Conservation (phyloP, 2,888 invertebrate genomes). For the Alcis repandata region DNA sequence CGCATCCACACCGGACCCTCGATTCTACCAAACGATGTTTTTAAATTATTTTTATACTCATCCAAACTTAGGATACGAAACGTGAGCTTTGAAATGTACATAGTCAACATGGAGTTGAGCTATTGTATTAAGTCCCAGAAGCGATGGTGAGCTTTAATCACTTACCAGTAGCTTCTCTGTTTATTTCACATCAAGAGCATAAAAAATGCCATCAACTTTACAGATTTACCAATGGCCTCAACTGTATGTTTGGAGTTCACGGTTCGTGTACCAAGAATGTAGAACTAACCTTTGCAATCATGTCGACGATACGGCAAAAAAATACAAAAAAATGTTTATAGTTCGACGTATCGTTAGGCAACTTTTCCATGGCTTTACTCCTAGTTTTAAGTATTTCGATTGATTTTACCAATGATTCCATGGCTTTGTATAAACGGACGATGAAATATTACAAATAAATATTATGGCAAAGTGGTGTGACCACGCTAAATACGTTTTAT, state of each 20-base stretch:
- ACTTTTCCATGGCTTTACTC: constrained; percentile 17
- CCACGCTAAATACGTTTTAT: constrained; percentile 15
- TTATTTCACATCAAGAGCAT: too few species aligned
- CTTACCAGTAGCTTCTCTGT: too few species aligned
- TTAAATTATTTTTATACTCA: constrained; percentile 15
- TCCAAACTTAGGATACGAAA: background rate
- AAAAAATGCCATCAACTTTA: background rate
- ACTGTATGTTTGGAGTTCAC: background rate
- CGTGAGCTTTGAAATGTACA: background rate
- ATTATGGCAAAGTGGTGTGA: constrained; percentile 3
- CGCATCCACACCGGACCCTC: constrained; percentile 1
- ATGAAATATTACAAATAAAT: constrained; percentile 1
- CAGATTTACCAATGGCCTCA: background rate
- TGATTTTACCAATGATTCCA: constrained; percentile 3
- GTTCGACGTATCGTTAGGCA: constrained; percentile 8
- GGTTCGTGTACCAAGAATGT: constrained; percentile 1
- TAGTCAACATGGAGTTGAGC: background rate
- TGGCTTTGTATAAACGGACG: constrained; percentile 1
- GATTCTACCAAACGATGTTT: constrained; percentile 14
- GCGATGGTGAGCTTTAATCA: too few species aligned
- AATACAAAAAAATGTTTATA: constrained; percentile 14
- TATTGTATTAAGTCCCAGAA: too few species aligned
- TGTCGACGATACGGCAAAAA: constrained; percentile 17
- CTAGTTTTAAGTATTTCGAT: constrained; percentile 19
- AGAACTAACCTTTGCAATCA: constrained; percentile 4